Evolutionary conservation across 2,797 vertebrate species (phyloP), one percentile per base, ranked within the genome.

Genomic region (Scomberomorus guttatus): DNA sequence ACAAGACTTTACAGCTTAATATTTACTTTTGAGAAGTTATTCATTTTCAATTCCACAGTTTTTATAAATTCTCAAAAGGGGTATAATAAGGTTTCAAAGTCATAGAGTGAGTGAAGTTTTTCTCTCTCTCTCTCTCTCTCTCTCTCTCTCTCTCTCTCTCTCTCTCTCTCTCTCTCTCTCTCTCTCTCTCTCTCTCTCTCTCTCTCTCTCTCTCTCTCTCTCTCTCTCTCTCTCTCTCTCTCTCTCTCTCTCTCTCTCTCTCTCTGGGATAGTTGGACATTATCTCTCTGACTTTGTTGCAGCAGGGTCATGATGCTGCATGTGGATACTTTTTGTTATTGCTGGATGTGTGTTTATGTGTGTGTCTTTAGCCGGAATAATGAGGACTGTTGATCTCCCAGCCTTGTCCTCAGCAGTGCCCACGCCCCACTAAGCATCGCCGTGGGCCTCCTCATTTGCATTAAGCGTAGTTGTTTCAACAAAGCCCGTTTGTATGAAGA

Each of bases 401-500:
- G 66, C 67, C 75, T 75, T 22, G 75, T 84, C 78, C 76, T 81
- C 65, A 62, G 79, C 76, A 25, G 71, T 29, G 77, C 70, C 73
- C 84, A 85, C 70, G 76, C 75, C 87, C 72, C 83, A 56, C 83
- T 88, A 44, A 89, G 84, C 92, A 77, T 83, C 2, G 44, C 82
- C 27, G 14, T 32, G 55, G 82, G 90, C 75, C 80, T 83, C 86
- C 58, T 92, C 74, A 93, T 92, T 92, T 92, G 89, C 93, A 93
- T 92, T 76, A 87, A 89, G 87, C 72, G 77, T 87, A 88, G 61
- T 92, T 86, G 83, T 89, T 90, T 84, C 72, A 93, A 92, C 92
- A 93, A 92, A 93, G 91, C 76, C 29, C 39, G 54, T 78, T 90
- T 93, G 89, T 90, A 50, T 73, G 27, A 39, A 48, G 80, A 78